A percentile compares a stretch with the other conserved stretches of the same genome.
These are phyloP conservation scores for Heterotis niloticus DNA, from an alignment of 2,113 vertebrate species.

Conservation along the genomic window DNA sequence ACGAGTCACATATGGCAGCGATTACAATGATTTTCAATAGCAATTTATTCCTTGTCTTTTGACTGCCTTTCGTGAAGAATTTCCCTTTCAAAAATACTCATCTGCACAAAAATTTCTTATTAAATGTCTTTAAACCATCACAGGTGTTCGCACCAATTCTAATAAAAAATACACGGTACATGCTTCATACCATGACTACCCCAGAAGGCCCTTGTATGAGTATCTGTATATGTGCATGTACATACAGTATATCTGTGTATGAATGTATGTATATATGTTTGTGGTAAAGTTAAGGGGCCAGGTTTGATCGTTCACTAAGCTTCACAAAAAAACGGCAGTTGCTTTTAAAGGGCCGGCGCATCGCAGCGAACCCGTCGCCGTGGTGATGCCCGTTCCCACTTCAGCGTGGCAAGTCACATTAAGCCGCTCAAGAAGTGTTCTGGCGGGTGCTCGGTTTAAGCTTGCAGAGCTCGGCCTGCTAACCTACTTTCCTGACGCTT, in stretches of 20 bases:
- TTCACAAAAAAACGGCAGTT: conserved; percentile 38
- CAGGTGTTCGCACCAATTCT: no score
- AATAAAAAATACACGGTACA: no score
- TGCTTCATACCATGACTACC: neutral
- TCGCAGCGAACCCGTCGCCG: conserved; percentile 22
- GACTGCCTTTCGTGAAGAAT: no score
- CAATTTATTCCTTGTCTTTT: no score
- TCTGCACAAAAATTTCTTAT: no score
- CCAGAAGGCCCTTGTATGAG: neutral
- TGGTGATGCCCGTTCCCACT: conserved; percentile 54
- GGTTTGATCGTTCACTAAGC: conserved; percentile 50
- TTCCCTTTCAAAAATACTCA: no score
- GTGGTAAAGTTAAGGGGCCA: conserved; percentile 41
- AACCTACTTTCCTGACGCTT: conserved; percentile 81
- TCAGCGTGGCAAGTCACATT: conserved; percentile 79
- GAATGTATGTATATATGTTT: no score
- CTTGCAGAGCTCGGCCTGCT: conserved; percentile 88
- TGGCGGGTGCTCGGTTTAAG: conserved; percentile 76
- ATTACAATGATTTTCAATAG: no score
- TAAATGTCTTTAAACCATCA: no score
- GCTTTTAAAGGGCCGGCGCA: conserved; percentile 61
- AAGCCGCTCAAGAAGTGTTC: conserved; percentile 68
- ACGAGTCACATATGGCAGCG: no score
- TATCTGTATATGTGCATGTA: no score
- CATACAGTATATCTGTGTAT: neutral